Conservation (phyloP, 2,888 invertebrate genomes). For the Heteromurus nitidus region DNA sequence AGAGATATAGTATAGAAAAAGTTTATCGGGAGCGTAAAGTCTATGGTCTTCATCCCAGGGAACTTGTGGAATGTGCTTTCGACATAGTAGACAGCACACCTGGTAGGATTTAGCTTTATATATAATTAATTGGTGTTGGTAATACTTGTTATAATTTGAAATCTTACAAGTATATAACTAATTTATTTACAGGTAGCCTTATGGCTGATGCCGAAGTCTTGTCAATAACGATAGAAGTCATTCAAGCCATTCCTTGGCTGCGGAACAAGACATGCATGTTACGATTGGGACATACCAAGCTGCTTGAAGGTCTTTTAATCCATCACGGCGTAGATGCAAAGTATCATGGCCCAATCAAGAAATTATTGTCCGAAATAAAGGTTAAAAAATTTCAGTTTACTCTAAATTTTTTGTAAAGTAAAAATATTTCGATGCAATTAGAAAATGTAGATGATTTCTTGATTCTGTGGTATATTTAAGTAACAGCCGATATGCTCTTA, state of each 20-base stretch:
- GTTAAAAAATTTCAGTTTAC: constrained; percentile 65
- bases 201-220: constrained; percentile 91
- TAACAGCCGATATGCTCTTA: no score
- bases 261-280: constrained; percentile 82
- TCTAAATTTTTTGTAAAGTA: background rate
- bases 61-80: constrained; percentile 93
- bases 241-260: constrained; percentile 82
- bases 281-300: constrained; percentile 86
- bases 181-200: constrained; percentile 78
- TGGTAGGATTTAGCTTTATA: constrained; percentile 76
- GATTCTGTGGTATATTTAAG: no score
- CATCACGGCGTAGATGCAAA: constrained; percentile 86
- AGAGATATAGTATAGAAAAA: constrained; percentile 90
- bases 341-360: constrained; percentile 74
- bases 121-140: background rate
- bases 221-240: constrained; percentile 85
- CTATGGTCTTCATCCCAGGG: constrained; percentile 89
- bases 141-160: constrained; percentile 7
- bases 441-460: no score
- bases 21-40: constrained; percentile 87
- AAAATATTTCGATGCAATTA: no score
- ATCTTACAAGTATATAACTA: no score
- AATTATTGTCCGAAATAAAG: constrained; percentile 74
- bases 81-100: constrained; percentile 90
- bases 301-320: constrained; percentile 85